A percentile compares a stretch with the other conserved stretches of the same genome.
phyloP scores from a whole-genome alignment of 2,113 vertebrate species.

The Psittacula cyanocephala region DNA sequence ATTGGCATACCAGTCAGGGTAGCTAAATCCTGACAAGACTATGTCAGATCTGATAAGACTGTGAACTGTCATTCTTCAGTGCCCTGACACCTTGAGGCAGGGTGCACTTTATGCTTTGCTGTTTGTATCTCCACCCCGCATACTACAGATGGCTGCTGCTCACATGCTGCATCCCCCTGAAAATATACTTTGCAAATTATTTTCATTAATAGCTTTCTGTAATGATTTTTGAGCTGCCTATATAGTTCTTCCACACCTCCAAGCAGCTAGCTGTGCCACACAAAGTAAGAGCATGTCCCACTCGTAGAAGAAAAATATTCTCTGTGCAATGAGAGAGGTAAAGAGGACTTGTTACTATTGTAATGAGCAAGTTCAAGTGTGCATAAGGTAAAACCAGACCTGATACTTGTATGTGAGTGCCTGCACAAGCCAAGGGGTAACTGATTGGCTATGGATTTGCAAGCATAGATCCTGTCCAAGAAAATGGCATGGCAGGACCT shows the following conservation, averaged over 20 bases:
- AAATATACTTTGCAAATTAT: not conserved
- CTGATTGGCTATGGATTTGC: not conserved
- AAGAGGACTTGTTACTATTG: not conserved
- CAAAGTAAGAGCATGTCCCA: not conserved
- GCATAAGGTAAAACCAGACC: not conserved
- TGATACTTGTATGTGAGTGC: rapidly evolving
- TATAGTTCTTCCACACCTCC: not conserved
- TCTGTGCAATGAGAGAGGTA: not conserved
- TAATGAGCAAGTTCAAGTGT: rapidly evolving
- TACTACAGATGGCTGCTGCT: not conserved
- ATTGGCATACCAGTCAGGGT: not conserved
- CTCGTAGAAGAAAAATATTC: not conserved
- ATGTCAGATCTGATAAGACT: not conserved
- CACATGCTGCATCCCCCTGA: not conserved
- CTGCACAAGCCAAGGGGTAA: not conserved
- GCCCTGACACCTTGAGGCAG: not conserved
- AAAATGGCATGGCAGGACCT: not conserved
- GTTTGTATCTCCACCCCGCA: not conserved
- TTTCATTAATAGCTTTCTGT: not conserved
- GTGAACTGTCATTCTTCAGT: not conserved
- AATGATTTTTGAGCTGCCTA: not conserved
- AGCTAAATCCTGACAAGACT: not conserved
- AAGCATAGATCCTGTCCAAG: not conserved
- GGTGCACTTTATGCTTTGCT: not conserved
- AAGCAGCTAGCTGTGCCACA: not conserved